These are phyloP conservation scores for Drosophila tristis DNA, from an alignment of 1,140 invertebrate genomes.

Conservation along the genomic window DNA sequence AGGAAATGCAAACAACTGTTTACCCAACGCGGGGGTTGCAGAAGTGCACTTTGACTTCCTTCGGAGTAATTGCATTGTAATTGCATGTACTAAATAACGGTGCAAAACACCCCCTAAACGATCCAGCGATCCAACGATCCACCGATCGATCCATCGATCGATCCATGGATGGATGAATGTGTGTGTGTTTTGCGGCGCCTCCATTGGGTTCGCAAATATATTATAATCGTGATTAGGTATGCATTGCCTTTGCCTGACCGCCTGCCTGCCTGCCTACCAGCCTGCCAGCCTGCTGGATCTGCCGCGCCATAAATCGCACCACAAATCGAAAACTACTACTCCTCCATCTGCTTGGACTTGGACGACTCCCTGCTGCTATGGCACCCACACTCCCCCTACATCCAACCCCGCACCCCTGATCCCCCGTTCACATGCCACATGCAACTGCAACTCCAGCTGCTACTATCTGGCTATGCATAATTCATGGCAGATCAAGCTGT, in stretches of 20 bases:
- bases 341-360: constrained; percentile 31
- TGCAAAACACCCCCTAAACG: constrained; percentile 39
- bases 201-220: constrained; percentile 69
- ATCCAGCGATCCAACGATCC: constrained; percentile 18
- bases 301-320: constrained; percentile 80
- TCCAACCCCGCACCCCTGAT: too few relatives aligned
- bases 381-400: neutral
- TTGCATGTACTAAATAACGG: constrained; percentile 67
- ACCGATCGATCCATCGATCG: too few relatives aligned
- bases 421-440: neutral
- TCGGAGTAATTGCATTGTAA: constrained; percentile 76
- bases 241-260: constrained; percentile 41
- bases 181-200: constrained; percentile 48
- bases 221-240: constrained; percentile 78
- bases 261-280: too few relatives aligned
- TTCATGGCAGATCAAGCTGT: constrained; percentile 77
- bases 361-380: neutral
- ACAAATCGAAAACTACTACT: constrained; percentile 53
- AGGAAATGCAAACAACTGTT: too few relatives aligned
- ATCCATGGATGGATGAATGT: too few relatives aligned
- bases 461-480: constrained; percentile 74
- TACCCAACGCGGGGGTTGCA: too few relatives aligned
- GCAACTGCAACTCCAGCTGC: constrained; percentile 22
- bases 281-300: constrained; percentile 57
- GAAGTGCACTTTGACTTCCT: constrained; percentile 78